Conservation (phyloP, 2,888 invertebrate genomes). For the Volucella bombylans region DNA sequence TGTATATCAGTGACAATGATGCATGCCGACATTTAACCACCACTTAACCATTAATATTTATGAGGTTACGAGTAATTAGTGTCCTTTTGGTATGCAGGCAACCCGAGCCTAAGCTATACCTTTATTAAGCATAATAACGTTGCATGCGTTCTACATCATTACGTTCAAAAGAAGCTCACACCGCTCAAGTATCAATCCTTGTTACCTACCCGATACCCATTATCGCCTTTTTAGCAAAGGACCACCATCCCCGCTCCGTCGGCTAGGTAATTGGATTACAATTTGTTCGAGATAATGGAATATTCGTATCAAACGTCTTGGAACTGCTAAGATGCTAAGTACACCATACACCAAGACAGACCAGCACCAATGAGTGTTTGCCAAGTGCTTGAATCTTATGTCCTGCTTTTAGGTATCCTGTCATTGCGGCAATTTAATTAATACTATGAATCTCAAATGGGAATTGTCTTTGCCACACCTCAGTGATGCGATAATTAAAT, state of each 20-base stretch:
- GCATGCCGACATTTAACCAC: slow-evolving; percentile 56
- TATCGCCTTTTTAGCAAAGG: slow-evolving; percentile 7
- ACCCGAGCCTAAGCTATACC: neutral
- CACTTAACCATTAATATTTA: slow-evolving; percentile 65
- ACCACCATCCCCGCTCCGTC: neutral
- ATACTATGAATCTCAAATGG: slow-evolving; percentile 66
- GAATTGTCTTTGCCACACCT: slow-evolving; percentile 63
- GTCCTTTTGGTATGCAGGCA: neutral
- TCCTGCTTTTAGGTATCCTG: slow-evolving; percentile 64
- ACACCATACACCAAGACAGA: neutral
- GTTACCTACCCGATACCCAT: neutral
- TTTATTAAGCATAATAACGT: neutral
- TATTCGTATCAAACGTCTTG: slow-evolving; percentile 35
- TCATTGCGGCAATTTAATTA: slow-evolving; percentile 73
- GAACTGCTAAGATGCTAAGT: slow-evolving; percentile 41
- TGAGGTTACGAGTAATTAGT: slow-evolving; percentile 62
- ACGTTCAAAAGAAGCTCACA: slow-evolving; percentile 18
- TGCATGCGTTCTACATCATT: slow-evolving; percentile 1
- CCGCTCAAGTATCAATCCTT: neutral
- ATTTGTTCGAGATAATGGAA: slow-evolving; percentile 69
- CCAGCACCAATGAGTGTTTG: slow-evolving; percentile 46
- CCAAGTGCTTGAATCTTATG: slow-evolving; percentile 57
- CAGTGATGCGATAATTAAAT: slow-evolving; percentile 64
- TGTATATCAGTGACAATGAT: slow-evolving; percentile 57
- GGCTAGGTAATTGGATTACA: slow-evolving; percentile 66